Percentiles rank a stretch among this genome's conserved stretches.
These are phyloP conservation scores for Mastomys natalensis DNA, from an alignment of 2,113 vertebrate genomes.

Conservation along the genomic window DNA sequence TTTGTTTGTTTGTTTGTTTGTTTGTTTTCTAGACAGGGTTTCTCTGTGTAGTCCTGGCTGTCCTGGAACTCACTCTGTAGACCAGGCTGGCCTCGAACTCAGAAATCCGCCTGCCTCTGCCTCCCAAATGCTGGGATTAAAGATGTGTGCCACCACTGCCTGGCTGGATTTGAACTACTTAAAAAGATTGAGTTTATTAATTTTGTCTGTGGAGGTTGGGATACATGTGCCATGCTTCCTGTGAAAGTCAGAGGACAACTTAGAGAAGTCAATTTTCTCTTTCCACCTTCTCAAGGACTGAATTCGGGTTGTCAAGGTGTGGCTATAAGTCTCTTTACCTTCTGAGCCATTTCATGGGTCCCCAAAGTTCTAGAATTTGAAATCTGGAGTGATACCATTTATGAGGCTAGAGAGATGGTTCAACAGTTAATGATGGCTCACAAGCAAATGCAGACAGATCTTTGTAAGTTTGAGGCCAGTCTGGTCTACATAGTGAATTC, in stretches of 20 bases:
- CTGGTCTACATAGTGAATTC: not conserved
- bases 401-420: not conserved
- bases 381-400: not conserved
- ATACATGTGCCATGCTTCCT: not conserved
- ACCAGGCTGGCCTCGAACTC: not conserved
- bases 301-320: not conserved
- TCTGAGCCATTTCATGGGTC: not conserved
- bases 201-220: not conserved
- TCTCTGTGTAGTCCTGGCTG: not conserved
- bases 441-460: not conserved
- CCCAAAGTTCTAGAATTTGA: not conserved
- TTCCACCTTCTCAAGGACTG: not conserved
- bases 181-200: not conserved
- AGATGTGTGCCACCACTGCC: too few relatives aligned
- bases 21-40: too few relatives aligned
- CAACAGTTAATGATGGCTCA: not conserved
- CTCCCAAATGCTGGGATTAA: not conserved
- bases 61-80: not conserved
- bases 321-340: not conserved
- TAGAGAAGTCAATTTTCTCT: not conserved
- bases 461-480: not conserved
- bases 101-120: not conserved
- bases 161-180: not conserved
- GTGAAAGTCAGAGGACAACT: not conserved
- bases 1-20: too few relatives aligned